Evolutionary conservation across 2,888 invertebrate species (phyloP).

Genomic region (Nebria salina): DNA sequence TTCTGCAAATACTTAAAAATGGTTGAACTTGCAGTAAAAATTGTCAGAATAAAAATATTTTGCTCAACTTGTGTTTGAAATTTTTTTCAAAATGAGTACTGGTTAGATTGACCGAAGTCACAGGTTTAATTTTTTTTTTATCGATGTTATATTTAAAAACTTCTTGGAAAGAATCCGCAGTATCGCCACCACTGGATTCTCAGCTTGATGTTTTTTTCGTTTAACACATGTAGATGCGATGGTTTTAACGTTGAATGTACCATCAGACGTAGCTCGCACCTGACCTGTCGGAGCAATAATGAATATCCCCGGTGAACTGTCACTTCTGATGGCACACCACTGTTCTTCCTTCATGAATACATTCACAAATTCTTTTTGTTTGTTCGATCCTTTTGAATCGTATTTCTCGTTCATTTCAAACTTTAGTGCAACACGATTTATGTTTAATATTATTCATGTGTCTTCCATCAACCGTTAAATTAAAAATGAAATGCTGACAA

Average conservation of each 20-base stretch:
- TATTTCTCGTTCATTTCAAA: background rate
- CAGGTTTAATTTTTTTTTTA: too few species aligned
- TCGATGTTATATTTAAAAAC: too few species aligned
- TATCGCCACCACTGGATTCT: too few species aligned
- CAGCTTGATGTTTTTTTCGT: too few species aligned
- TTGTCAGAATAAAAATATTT: too few species aligned
- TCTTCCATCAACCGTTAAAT: background rate
- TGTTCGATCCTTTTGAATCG: slow-evolving; percentile 1
- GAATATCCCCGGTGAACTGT: slow-evolving; percentile 37
- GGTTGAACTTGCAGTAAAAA: too few species aligned
- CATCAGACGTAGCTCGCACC: slow-evolving; percentile 29
- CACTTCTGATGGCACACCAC: slow-evolving; percentile 22
- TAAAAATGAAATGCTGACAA: background rate
- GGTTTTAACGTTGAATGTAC: slow-evolving; percentile 28
- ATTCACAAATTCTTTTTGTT: background rate
- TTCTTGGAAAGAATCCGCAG: too few species aligned
- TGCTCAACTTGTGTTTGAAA: too few species aligned
- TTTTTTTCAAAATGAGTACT: too few species aligned
- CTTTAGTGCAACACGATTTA: background rate
- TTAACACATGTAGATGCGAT: background rate
- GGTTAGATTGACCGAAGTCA: too few species aligned
- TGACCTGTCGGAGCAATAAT: slow-evolving; percentile 36
- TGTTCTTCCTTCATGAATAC: background rate
- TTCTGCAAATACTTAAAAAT: too few species aligned
- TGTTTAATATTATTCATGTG: background rate